These are phyloP conservation scores for Empis livida DNA, from an alignment of 2,888 invertebrate genomes.

Conservation along the genomic window DNA sequence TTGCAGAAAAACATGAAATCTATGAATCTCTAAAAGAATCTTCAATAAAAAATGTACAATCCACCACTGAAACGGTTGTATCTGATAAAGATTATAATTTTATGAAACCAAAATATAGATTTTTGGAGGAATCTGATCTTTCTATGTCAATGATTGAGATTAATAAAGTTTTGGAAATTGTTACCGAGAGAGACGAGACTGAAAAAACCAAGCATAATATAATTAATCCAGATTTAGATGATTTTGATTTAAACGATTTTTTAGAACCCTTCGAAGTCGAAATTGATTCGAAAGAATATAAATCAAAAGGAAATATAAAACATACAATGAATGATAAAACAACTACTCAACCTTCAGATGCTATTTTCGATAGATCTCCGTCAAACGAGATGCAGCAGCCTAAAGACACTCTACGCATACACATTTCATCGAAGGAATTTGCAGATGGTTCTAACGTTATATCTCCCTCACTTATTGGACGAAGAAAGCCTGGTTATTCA, in stretches of 20 bases:
- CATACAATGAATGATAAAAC: background rate
- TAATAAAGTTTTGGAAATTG: background rate
- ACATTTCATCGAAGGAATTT: background rate
- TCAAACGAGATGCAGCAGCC: too few relatives aligned
- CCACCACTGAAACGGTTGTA: too few relatives aligned
- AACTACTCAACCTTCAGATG: background rate
- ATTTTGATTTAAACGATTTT: constrained; percentile 39
- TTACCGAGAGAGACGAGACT: background rate
- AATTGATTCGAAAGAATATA: constrained; percentile 14
- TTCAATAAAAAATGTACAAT: too few relatives aligned
- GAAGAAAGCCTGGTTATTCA: too few relatives aligned
- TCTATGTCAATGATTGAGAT: background rate
- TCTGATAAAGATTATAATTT: too few relatives aligned
- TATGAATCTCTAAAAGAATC: too few relatives aligned
- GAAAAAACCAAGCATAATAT: background rate
- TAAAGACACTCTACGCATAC: background rate
- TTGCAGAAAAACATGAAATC: too few relatives aligned
- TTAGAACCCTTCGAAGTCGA: constrained; percentile 39
- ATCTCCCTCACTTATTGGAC: too few relatives aligned
- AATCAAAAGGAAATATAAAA: too few relatives aligned
- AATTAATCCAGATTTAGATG: constrained; percentile 20
- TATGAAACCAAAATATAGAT: too few relatives aligned
- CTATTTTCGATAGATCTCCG: constrained; percentile 11
- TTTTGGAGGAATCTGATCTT: too few relatives aligned
- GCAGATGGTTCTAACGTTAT: too few relatives aligned